These are phyloP conservation scores for Tragopan temminckii DNA, from an alignment of 2,797 vertebrate species.

Conservation along the genomic window DNA sequence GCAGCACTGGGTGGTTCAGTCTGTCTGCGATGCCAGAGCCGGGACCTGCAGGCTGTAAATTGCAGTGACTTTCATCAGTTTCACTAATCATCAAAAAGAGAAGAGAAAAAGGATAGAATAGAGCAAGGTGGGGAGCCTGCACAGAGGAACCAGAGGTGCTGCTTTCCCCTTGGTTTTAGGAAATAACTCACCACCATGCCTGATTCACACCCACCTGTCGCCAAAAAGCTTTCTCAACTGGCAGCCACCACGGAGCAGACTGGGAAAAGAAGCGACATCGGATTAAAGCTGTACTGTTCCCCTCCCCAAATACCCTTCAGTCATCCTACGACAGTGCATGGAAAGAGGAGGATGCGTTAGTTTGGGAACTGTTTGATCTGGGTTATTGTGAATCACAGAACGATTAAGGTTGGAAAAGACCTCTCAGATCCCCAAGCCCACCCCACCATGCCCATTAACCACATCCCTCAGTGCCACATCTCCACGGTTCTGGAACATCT, in stretches of 20 bases:
- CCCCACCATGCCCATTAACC: too few species aligned
- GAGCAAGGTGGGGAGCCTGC: background rate
- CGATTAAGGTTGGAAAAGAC: background rate
- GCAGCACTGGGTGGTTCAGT: conserved; percentile 91
- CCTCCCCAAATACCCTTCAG: rapidly evolving
- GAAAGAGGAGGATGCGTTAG: rapidly evolving
- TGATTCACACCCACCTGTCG: conserved; percentile 86
- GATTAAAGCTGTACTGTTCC: background rate
- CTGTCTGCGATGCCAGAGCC: conserved; percentile 90
- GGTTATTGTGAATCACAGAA: background rate
- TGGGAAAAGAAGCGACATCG: conserved; percentile 62
- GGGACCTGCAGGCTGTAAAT: conserved; percentile 89
- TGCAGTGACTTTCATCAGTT: background rate
- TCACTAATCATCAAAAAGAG: background rate
- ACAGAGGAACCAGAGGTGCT: background rate
- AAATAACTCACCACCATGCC: background rate
- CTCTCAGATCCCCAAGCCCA: background rate
- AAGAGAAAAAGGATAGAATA: background rate
- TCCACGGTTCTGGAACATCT: background rate
- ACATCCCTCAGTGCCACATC: background rate
- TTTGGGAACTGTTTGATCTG: background rate
- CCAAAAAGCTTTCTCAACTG: conserved; percentile 92
- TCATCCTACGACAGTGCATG: background rate
- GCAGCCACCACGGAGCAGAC: conserved; percentile 97
- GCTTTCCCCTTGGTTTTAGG: rapidly evolving